Conservation (phyloP, 2,888 invertebrate genomes). For the Magallana nippona region DNA sequence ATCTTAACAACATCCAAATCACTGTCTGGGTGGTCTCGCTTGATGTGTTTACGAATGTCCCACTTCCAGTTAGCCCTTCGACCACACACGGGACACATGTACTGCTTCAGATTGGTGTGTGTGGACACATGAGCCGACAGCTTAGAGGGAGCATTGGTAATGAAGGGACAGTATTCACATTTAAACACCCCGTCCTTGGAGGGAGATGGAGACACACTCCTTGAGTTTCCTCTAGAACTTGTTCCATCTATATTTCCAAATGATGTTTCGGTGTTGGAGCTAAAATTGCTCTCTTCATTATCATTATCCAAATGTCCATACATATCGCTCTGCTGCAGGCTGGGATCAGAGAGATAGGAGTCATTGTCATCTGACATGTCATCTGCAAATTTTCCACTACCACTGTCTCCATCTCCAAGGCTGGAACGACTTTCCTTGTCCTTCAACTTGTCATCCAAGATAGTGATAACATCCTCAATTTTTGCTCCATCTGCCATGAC, state of each 20-base stretch:
- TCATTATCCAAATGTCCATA: constrained; percentile 45
- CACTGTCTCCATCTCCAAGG: constrained; percentile 17
- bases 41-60: constrained; percentile 78
- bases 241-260: constrained; percentile 16
- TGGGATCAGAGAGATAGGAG: constrained; percentile 25
- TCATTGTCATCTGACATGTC: constrained; percentile 33
- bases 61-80: constrained; percentile 78
- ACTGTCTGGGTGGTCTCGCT: constrained; percentile 68
- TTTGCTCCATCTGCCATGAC: constrained; percentile 66
- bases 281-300: constrained; percentile 37
- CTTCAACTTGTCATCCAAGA: constrained; percentile 33
- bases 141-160: constrained; percentile 72
- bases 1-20: constrained; percentile 69
- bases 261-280: constrained; percentile 10
- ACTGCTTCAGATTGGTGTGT: constrained; percentile 76
- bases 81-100: constrained; percentile 77
- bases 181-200: constrained; percentile 54
- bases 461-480: constrained; percentile 65
- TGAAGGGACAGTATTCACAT: constrained; percentile 69
- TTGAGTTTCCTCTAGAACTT: constrained; percentile 24
- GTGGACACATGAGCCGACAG: constrained; percentile 76
- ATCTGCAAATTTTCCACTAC: constrained; percentile 30
- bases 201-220: constrained; percentile 54
- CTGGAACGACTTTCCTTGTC: background rate
- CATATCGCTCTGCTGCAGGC: background rate